Percentiles rank a stretch among this genome's conserved stretches.
Evolutionary conservation across 2,888 invertebrate species (phyloP).

Genomic region (Polymixis lichenea): DNA sequence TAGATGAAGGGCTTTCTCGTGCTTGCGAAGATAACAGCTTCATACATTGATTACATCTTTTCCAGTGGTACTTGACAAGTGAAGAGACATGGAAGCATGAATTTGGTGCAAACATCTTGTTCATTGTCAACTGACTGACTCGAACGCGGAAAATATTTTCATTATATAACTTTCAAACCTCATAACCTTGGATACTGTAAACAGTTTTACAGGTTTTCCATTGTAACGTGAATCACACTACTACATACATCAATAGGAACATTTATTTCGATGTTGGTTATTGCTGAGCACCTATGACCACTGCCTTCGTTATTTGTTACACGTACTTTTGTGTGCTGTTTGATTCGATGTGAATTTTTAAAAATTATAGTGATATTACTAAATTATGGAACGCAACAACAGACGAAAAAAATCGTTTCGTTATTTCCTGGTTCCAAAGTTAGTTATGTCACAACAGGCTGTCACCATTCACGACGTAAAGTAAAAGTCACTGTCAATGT

Average conservation of each 20-base stretch:
- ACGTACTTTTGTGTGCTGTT: background rate
- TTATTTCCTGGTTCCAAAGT: background rate
- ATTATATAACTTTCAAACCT: slow-evolving; percentile 74
- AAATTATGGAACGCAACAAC: background rate
- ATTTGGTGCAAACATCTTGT: slow-evolving; percentile 78
- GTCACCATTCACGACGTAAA: background rate
- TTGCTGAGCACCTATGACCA: background rate
- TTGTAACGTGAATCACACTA: slow-evolving; percentile 22
- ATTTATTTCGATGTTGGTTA: slow-evolving; percentile 17
- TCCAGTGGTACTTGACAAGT: slow-evolving; percentile 77
- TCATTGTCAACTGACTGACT: slow-evolving; percentile 71
- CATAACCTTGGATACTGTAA: slow-evolving; percentile 67
- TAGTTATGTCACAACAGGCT: background rate
- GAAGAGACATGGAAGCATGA: slow-evolving; percentile 75
- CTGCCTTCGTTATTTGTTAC: background rate
- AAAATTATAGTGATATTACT: background rate
- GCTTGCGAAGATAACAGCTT: slow-evolving; percentile 80
- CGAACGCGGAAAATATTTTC: slow-evolving; percentile 66
- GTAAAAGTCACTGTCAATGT: background rate
- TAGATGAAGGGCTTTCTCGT: slow-evolving; percentile 67
- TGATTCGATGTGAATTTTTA: background rate
- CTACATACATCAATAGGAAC: slow-evolving; percentile 11
- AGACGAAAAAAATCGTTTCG: background rate
- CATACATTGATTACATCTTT: slow-evolving; percentile 78
- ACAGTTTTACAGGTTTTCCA: slow-evolving; percentile 54